phyloP scores from a whole-genome alignment of 2,113 vertebrate genomes.

The Psettodes erumei region DNA sequence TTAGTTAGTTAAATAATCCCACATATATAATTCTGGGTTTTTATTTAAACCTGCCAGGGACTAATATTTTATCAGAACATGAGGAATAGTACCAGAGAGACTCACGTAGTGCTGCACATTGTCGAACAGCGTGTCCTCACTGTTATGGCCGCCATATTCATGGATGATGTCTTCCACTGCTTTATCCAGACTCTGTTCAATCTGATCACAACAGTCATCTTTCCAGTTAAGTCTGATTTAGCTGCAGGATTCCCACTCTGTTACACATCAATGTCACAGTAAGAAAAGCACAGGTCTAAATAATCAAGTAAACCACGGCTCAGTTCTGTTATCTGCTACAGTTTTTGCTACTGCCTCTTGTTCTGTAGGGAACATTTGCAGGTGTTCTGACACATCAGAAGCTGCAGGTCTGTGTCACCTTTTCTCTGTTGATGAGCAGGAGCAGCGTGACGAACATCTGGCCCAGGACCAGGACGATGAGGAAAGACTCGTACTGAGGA shows the following conservation, averaged over 20 bases:
- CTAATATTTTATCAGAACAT: too few relatives aligned
- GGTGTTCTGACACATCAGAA: too few relatives aligned
- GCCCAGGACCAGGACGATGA: constrained; percentile 68
- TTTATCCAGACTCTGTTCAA: constrained; percentile 12
- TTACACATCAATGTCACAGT: too few relatives aligned
- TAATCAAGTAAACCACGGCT: too few relatives aligned
- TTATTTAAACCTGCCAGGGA: too few relatives aligned
- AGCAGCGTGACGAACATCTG: constrained; percentile 71
- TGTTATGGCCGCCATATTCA: constrained; percentile 21
- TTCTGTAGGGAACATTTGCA: too few relatives aligned
- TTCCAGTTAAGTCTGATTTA: not conserved
- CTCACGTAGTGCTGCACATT: constrained; percentile 69
- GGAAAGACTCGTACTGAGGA: constrained; percentile 69
- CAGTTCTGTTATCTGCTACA: too few relatives aligned
- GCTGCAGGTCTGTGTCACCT: constrained; percentile 38
- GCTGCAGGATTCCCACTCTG: too few relatives aligned
- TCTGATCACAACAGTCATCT: constrained; percentile 49
- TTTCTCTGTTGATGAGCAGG: constrained; percentile 48
- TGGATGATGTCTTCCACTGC: constrained; percentile 50
- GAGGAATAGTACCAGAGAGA: not conserved
- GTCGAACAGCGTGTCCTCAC: constrained; percentile 63
- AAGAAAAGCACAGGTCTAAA: too few relatives aligned
- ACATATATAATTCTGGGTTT: too few relatives aligned
- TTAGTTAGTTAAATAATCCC: not conserved
- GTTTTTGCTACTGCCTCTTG: too few relatives aligned